Conservation (phyloP, 2,113 vertebrate genomes). For the Leucosticte australis region DNA sequence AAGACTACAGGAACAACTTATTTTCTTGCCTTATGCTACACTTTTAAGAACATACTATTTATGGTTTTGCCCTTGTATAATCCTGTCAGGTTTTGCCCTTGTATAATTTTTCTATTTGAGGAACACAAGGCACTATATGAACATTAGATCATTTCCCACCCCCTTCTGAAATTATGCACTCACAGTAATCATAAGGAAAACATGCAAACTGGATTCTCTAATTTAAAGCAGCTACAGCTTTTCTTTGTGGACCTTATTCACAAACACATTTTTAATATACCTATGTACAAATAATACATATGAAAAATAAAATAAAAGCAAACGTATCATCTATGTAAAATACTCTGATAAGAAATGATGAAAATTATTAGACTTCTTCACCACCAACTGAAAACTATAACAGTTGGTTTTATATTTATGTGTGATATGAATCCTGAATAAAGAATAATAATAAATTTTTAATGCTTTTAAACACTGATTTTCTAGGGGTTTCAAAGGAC, state of each 20-base stretch:
- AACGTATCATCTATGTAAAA: background rate
- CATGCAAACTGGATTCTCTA: background rate
- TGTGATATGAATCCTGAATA: background rate
- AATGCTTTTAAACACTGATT: constrained; percentile 9
- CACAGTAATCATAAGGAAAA: background rate
- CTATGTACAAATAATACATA: background rate
- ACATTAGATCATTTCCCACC: background rate
- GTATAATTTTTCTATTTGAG: background rate
- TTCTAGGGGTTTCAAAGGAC: background rate
- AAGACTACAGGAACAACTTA: background rate
- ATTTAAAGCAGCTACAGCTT: background rate
- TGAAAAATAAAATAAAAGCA: background rate
- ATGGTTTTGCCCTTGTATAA: background rate
- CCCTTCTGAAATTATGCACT: background rate
- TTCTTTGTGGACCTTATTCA: background rate
- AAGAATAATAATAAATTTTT: background rate
- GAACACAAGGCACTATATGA: background rate
- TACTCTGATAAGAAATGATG: background rate
- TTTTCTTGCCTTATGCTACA: background rate
- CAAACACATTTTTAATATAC: background rate
- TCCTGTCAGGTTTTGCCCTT: background rate
- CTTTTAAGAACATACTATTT: background rate
- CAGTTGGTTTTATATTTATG: background rate
- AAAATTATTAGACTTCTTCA: background rate
- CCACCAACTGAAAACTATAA: background rate